Percentiles rank a stretch among this genome's conserved stretches.
These are phyloP conservation scores for Triplophysa siluroides DNA, from an alignment of 2,113 vertebrate genomes.

Conservation along the genomic window DNA sequence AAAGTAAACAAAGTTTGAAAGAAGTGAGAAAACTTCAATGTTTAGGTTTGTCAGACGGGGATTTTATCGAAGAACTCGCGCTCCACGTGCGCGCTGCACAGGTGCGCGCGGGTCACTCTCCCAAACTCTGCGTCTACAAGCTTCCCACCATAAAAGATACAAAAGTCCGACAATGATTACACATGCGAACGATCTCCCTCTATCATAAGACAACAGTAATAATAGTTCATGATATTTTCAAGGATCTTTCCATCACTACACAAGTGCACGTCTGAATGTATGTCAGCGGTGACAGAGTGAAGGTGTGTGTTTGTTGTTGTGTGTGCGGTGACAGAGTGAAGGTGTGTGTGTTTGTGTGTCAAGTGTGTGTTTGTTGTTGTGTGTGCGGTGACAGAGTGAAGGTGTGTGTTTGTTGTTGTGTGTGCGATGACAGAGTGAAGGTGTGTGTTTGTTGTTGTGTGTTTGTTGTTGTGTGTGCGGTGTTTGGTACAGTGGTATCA, in stretches of 20 bases:
- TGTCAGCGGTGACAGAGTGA: neutral
- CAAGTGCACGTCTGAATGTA: neutral
- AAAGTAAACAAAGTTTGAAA: neutral
- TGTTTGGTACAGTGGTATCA: slow-evolving; percentile 75
- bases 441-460: slow-evolving; percentile 57
- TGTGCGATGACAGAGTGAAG: no score
- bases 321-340: neutral
- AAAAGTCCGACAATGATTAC: no score
- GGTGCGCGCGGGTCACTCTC: slow-evolving; percentile 29
- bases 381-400: neutral
- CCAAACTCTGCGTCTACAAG: neutral
- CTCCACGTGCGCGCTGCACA: slow-evolving; percentile 42
- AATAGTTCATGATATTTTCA: no score
- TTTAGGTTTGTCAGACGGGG: neutral
- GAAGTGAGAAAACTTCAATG: neutral
- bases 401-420: neutral
- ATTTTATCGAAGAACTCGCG: neutral
- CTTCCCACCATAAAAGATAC: no score
- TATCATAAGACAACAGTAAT: no score
- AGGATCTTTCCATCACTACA: no score
- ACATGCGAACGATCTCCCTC: no score
- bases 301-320: no score
- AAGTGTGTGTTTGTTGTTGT: no score
- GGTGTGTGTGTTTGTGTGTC: no score
- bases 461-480: slow-evolving; percentile 68